Evolutionary conservation across 2,113 vertebrate species (phyloP).

Genomic region (Mionectes macconnelli): DNA sequence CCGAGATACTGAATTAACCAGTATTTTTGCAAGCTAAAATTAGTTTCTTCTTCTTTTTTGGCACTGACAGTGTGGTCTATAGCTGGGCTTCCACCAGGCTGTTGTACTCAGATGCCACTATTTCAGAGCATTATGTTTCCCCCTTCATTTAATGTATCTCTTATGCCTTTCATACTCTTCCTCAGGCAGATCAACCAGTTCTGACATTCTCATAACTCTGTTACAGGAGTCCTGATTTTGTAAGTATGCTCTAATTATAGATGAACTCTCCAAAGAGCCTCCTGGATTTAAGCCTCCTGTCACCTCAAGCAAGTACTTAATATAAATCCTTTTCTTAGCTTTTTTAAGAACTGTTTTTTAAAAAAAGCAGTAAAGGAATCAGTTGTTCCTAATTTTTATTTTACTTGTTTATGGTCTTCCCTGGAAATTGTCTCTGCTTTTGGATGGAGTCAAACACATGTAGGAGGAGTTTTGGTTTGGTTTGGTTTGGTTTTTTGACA

Average conservation of each 20-base stretch:
- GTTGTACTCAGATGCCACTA: background rate
- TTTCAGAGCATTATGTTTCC: background rate
- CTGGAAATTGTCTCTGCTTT: background rate
- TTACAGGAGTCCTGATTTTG: background rate
- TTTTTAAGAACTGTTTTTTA: background rate
- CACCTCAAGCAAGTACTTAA: background rate
- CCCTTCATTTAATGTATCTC: background rate
- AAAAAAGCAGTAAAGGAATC: background rate
- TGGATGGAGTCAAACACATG: background rate
- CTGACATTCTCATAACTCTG: background rate
- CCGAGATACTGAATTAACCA: background rate
- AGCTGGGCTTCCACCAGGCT: background rate
- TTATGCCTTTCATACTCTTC: background rate
- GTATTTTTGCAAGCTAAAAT: background rate
- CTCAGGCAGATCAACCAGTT: background rate
- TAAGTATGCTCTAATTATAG: background rate
- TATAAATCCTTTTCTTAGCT: background rate
- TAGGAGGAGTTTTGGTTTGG: background rate
- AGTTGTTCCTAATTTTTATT: background rate
- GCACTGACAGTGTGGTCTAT: background rate
- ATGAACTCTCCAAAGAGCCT: background rate
- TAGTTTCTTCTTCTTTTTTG: background rate
- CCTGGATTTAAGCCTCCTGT: background rate
- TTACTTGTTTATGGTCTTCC: background rate
- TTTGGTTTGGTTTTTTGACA: background rate